Evolutionary conservation across 2,797 vertebrate genomes (phyloP).

Genomic region (Dromococcyx pavoninus): DNA sequence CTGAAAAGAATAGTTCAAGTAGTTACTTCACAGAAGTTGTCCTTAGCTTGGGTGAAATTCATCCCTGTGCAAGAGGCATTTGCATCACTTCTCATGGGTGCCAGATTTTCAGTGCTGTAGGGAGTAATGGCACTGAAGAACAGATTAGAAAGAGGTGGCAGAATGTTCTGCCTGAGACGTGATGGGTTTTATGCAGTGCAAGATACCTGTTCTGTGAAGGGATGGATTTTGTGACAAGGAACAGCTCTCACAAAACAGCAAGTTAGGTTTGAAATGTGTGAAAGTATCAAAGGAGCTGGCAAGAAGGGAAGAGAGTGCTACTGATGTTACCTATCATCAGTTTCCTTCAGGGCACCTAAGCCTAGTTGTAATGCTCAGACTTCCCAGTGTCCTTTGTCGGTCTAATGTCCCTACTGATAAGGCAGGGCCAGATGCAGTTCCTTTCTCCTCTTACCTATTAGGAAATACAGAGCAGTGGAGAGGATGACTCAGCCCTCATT

Average conservation of each 20-base stretch:
- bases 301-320: background rate
- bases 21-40: background rate
- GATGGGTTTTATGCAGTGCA: background rate
- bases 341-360: background rate
- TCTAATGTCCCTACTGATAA: background rate
- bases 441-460: background rate
- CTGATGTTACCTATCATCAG: background rate
- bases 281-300: background rate
- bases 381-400: background rate
- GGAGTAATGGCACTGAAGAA: background rate
- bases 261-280: background rate
- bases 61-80: background rate
- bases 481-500: background rate
- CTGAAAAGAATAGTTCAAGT: background rate
- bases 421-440: background rate
- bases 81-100: background rate
- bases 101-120: background rate
- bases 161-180: background rate
- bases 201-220: background rate
- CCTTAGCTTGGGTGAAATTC: background rate
- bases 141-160: background rate
- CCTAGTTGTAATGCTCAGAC: background rate
- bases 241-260: background rate
- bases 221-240: background rate
- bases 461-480: background rate